Evolutionary conservation across 1,140 invertebrate species (phyloP).

Genomic region (Drosophila obscura): DNA sequence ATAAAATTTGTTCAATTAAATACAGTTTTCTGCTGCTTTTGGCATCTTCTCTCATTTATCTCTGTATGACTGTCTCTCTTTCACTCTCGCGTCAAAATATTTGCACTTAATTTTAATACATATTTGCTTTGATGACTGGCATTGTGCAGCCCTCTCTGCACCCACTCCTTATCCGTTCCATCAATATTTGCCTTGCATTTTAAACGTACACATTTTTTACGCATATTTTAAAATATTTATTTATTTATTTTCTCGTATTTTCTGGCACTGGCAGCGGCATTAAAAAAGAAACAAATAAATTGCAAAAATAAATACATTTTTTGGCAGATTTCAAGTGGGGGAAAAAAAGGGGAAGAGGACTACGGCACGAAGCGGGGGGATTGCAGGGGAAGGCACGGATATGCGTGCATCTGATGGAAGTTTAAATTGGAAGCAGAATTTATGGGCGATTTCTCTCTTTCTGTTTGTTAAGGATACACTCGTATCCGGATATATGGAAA

Average conservation of each 20-base stretch:
- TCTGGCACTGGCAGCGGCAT: constrained; percentile 17
- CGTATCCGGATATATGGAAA: constrained; percentile 17
- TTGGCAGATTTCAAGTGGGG: constrained; percentile 9
- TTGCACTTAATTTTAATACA: constrained; percentile 76
- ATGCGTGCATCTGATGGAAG: constrained; percentile 24
- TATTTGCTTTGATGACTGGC: constrained; percentile 67
- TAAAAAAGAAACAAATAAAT: constrained; percentile 4
- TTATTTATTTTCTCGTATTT: constrained; percentile 54
- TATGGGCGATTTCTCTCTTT: constrained; percentile 25
- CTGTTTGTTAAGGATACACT: background rate
- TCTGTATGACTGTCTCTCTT: constrained; percentile 23
- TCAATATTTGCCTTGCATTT: constrained; percentile 69
- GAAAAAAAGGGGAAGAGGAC: background rate
- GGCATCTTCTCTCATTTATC: constrained; percentile 16
- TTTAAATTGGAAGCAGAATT: constrained; percentile 40
- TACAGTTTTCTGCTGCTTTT: constrained; percentile 42
- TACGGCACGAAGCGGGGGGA: constrained; percentile 23
- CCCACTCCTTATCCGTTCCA: constrained; percentile 7
- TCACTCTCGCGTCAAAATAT: constrained; percentile 68
- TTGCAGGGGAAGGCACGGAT: background rate
- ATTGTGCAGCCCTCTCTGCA: background rate
- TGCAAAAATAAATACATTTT: constrained; percentile 38
- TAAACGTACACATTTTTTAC: constrained; percentile 56
- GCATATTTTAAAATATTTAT: constrained; percentile 72
- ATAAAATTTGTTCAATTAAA: constrained; percentile 64